Conservation (phyloP, 2,888 invertebrate genomes). For the Laspeyria flexula region DNA sequence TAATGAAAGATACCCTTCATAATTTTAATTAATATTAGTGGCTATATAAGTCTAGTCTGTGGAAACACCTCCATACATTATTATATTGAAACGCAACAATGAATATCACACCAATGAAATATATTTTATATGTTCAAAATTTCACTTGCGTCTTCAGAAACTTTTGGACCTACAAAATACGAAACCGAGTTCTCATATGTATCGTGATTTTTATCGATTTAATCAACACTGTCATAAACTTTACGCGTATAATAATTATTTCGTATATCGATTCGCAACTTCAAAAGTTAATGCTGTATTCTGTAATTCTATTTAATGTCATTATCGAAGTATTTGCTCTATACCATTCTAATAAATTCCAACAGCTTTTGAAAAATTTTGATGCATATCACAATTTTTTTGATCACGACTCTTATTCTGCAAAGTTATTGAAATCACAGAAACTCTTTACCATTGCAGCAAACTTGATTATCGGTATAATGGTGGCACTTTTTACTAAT, state of each 20-base stretch:
- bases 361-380: slow-evolving; percentile 25
- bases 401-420: no score
- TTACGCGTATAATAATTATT: no score
- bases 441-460: background rate
- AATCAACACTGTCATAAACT: background rate
- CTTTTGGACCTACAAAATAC: slow-evolving; percentile 19
- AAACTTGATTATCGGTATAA: background rate
- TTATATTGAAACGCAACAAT: slow-evolving; percentile 4
- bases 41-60: no score
- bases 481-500: no score
- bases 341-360: slow-evolving; percentile 17
- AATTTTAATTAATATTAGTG: no score
- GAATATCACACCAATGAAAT: slow-evolving; percentile 31
- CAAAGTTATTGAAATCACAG: slow-evolving; percentile 21
- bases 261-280: no score
- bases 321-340: no score
- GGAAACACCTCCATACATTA: background rate
- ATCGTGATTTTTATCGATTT: slow-evolving; percentile 10
- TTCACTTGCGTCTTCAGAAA: slow-evolving; percentile 41
- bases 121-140: slow-evolving; percentile 37
- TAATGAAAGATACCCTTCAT: no score
- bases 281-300: no score
- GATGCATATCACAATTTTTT: slow-evolving; percentile 16
- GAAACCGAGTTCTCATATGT: slow-evolving; percentile 10
- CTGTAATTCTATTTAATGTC: no score